Percentiles rank a stretch among this genome's conserved stretches.
These are phyloP conservation scores for Polyodon spathula DNA, from an alignment of 2,113 vertebrate species.

Conservation along the genomic window DNA sequence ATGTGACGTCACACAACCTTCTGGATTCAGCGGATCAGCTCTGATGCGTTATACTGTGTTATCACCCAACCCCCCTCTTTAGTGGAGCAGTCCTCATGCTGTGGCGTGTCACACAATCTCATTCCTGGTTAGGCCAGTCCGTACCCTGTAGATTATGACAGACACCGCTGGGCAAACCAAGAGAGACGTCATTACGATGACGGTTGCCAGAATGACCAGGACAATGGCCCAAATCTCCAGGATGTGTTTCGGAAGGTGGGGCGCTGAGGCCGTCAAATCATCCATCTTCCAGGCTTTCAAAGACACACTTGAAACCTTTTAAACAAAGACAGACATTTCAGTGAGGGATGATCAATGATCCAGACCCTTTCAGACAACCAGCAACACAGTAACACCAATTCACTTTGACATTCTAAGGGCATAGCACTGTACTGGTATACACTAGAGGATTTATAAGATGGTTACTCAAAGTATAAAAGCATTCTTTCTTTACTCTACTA, in stretches of 20 bases:
- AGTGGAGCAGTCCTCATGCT: too few relatives aligned
- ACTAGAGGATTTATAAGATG: background rate
- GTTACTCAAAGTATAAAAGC: background rate
- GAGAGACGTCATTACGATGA: conserved; percentile 62
- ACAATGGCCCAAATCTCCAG: conserved; percentile 68
- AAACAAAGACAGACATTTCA: background rate
- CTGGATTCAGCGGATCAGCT: too few relatives aligned
- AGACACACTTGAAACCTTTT: background rate
- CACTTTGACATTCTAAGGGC: too few relatives aligned
- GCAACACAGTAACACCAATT: too few relatives aligned
- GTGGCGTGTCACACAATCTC: conserved; percentile 38
- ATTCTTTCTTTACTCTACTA: too few relatives aligned
- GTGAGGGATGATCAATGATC: background rate
- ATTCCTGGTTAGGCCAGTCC: conserved; percentile 49
- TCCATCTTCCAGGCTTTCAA: too few relatives aligned
- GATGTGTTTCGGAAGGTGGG: conserved; percentile 51
- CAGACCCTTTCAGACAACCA: too few relatives aligned
- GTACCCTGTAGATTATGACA: conserved; percentile 60
- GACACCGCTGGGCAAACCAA: conserved; percentile 57
- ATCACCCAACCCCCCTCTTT: too few relatives aligned
- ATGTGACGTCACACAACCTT: too few relatives aligned
- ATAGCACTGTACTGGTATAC: too few relatives aligned
- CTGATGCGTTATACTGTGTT: too few relatives aligned
- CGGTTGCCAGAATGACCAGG: conserved; percentile 62
- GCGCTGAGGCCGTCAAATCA: conserved; percentile 9